Conservation (phyloP, 2,797 vertebrate genomes). For the Pseudochirops corinnae region DNA sequence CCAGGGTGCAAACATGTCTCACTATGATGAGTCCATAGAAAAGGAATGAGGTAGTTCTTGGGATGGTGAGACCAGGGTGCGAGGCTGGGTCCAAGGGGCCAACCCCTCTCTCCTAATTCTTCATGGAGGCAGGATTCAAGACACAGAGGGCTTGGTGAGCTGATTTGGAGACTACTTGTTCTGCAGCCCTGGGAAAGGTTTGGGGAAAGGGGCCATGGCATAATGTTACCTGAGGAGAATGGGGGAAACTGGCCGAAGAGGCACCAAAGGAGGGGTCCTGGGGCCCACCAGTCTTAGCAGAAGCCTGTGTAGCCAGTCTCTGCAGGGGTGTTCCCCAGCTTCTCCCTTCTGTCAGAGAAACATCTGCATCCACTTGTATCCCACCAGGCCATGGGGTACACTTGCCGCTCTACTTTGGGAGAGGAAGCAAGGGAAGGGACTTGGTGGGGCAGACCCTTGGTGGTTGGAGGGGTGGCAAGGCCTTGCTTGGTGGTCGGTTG, state of each 20-base stretch:
- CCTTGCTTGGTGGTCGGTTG: neutral
- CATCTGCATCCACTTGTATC: constrained; percentile 44
- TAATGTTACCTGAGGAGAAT: too few relatives aligned
- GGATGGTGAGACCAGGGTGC: neutral
- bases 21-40: neutral
- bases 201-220: rapidly evolving
- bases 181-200: rapidly evolving
- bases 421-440: neutral
- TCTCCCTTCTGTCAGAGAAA: neutral
- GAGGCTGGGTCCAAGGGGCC: neutral
- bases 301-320: rapidly evolving
- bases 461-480: neutral
- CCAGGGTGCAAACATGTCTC: too few relatives aligned
- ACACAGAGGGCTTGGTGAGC: neutral
- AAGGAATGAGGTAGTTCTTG: neutral
- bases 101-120: neutral
- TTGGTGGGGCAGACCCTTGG: rapidly evolving
- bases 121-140: rapidly evolving
- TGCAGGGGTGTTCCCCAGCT: neutral
- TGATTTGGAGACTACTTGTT: neutral
- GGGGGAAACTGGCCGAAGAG: neutral
- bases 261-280: rapidly evolving
- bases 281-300: neutral
- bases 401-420: neutral
- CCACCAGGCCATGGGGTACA: neutral